A percentile compares a stretch with the other conserved stretches of the same genome.
Conservation (phyloP, 2,113 vertebrate species). For the Origma solitaria region DNA sequence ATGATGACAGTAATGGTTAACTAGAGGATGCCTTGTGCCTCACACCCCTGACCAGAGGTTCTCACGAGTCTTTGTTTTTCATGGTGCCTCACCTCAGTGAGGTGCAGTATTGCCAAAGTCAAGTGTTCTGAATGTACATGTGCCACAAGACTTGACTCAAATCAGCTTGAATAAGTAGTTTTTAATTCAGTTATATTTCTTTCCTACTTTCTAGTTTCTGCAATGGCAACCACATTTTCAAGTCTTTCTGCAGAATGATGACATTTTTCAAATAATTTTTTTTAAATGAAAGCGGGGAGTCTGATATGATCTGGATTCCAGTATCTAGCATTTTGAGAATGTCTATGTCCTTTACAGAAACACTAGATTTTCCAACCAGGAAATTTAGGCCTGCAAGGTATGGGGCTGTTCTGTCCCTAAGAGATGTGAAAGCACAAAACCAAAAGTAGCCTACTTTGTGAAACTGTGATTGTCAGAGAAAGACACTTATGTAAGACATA, state of each 20-base stretch:
- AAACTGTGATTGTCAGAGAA: not conserved
- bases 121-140: accelerated
- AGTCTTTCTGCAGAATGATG: not conserved
- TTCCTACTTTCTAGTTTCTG: not conserved
- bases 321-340: not conserved
- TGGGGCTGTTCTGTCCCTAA: not conserved
- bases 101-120: not conserved
- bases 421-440: not conserved
- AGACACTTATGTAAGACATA: not conserved
- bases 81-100: not conserved
- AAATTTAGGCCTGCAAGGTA: slow-evolving; percentile 16
- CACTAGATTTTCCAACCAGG: not conserved
- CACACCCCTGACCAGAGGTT: not conserved
- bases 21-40: not conserved
- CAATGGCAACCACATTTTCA: not conserved
- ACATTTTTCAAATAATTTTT: not conserved
- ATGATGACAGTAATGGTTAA: not conserved
- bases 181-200: not conserved
- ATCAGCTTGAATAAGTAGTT: not conserved
- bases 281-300: not conserved
- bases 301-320: not conserved
- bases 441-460: not conserved
- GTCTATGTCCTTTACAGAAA: not conserved
- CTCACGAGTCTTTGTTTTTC: not conserved
- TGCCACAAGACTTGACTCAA: not conserved